Evolutionary conservation across 2,113 vertebrate species (phyloP), one percentile per base, ranked within the genome.

Genomic region (Rana temporaria): DNA sequence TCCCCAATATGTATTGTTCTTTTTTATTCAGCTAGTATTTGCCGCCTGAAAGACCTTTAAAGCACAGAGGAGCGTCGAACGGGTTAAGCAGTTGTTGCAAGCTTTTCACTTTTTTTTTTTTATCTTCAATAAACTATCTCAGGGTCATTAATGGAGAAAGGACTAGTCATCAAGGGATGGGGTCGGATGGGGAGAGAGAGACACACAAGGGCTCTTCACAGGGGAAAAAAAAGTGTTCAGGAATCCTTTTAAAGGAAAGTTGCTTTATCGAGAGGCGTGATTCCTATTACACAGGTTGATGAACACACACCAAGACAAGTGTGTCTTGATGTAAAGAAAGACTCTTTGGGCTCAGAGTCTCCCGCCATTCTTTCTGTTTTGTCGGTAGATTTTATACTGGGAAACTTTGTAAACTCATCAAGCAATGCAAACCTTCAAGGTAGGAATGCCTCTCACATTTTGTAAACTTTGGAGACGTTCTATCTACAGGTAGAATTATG

Each of bases 101-200:
- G 59, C 72, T 75, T 75, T 75, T 62, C 56, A 75, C 34, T 38
- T 30, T 60, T 60, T 74, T 74, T 60, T 75, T 62, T 20, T 26
- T 4, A 24, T 24, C 14, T 12, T 63, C 72, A 75, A 75, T 75
- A 75, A 60, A 75, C 72, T 60, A 75, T 75, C 72, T 34, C 32
- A 75, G 72, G 72, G 72, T 62, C 72, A 75, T 75, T 75, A 75
- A 42, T n/a, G 60, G 72, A 60, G 56, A 62, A 62, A 75, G 72
- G 72, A 12, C 20, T 57, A 62, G 60, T 60, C 56, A 42, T 42
- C 11, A 34, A 75, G 72, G 55, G 56, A 42, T 42, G 56, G 72
- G 72, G 56, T 75, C 72, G 60, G 72, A 62, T 32, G 30, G 32
- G 56, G 72, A 59, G 42, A 62, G 11, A 55, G 22, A 71, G 55